phyloP scores from a whole-genome alignment of 64 coral and sea anemone genomes.

The Stichodactyla helianthus region DNA sequence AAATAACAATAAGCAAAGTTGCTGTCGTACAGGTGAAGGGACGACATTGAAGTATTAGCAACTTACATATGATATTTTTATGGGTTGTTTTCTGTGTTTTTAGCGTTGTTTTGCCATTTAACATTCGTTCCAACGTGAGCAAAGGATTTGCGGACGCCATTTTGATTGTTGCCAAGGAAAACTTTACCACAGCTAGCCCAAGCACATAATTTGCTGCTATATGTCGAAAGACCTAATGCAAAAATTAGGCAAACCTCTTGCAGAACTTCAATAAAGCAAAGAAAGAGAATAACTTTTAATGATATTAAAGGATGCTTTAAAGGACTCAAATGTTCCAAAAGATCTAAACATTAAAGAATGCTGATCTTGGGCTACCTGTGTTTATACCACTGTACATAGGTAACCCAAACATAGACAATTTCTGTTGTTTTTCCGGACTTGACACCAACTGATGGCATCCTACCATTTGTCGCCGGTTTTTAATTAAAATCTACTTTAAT shows the following conservation, averaged over 20 bases:
- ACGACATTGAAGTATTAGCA: too few species aligned
- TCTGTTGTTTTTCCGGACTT: neutral
- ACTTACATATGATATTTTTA: constrained; percentile 91
- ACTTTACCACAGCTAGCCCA: neutral
- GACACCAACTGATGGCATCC: neutral
- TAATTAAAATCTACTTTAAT: neutral
- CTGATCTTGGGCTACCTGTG: neutral
- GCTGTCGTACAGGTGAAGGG: too few species aligned
- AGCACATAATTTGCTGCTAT: neutral
- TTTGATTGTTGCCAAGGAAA: constrained; percentile 36
- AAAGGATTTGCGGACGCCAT: constrained; percentile 84
- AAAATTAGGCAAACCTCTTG: too few species aligned
- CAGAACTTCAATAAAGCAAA: too few species aligned
- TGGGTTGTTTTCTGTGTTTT: constrained; percentile 92
- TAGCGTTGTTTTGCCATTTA: constrained; percentile 85
- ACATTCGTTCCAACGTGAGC: constrained; percentile 82
- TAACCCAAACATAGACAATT: neutral
- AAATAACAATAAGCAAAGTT: neutral
- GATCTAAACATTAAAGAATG: neutral
- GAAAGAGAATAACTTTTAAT: neutral
- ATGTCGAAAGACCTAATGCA: too few species aligned
- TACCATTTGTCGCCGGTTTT: neutral
- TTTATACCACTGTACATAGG: neutral
- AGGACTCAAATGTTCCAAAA: neutral
- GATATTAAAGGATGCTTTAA: neutral